Evolutionary conservation across 2,113 vertebrate genomes (phyloP).

Genomic region (Phylloscopus trochiloides): DNA sequence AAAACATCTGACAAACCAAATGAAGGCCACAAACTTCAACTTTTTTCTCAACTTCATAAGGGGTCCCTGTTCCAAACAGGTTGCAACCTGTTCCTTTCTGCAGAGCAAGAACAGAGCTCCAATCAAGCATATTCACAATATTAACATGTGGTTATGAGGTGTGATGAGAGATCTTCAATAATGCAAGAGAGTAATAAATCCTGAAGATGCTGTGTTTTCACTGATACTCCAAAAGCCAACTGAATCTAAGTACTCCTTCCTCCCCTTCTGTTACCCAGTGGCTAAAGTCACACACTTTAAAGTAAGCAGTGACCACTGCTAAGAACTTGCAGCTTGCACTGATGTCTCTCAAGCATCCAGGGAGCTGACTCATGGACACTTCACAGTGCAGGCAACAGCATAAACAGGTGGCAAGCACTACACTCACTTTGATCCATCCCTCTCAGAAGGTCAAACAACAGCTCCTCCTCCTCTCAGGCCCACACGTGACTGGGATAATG

Average conservation of each 20-base stretch:
- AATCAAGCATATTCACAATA: not conserved
- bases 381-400: accelerated
- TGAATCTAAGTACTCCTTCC: not conserved
- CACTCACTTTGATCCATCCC: not conserved
- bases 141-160: accelerated
- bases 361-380: not conserved
- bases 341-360: accelerated
- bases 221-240: not conserved
- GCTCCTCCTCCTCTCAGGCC: not conserved
- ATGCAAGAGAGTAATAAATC: accelerated
- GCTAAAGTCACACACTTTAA: not conserved
- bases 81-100: not conserved
- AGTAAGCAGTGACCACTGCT: not conserved
- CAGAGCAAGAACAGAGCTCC: accelerated
- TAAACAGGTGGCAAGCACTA: not conserved
- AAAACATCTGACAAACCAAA: not conserved
- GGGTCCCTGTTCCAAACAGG: not conserved
- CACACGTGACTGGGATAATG: accelerated
- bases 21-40: not conserved
- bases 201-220: not conserved
- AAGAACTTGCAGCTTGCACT: not conserved
- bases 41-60: accelerated
- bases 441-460: not conserved
- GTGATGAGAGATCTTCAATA: not conserved
- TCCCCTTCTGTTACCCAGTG: not conserved